Conservation (phyloP, 2,888 invertebrate genomes). For the Lithophane ornitopus region DNA sequence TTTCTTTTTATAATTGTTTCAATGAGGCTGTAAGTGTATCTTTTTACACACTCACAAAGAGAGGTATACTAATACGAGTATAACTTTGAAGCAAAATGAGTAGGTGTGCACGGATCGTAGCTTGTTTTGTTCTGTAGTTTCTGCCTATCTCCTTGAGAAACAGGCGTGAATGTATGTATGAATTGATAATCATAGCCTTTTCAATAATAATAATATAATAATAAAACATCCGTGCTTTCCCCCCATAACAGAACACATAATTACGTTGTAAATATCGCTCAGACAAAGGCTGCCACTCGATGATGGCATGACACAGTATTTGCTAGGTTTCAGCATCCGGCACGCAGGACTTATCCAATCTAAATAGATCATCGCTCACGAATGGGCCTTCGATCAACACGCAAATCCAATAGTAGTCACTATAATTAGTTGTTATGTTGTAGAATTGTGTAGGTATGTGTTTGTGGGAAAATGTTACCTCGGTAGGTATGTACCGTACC, state of each 20-base stretch:
- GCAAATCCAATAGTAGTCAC: constrained; percentile 80
- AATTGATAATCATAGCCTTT: background rate
- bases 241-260: constrained; percentile 51
- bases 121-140: too few species aligned
- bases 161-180: too few species aligned
- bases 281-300: constrained; percentile 58
- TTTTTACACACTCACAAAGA: background rate
- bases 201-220: constrained; percentile 18
- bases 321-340: constrained; percentile 89
- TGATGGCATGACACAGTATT: constrained; percentile 79
- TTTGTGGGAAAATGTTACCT: background rate
- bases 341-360: constrained; percentile 86
- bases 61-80: background rate
- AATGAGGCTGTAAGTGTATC: background rate
- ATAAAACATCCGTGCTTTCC: constrained; percentile 44
- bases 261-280: constrained; percentile 55
- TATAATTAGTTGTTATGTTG: constrained; percentile 17
- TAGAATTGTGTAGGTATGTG: constrained; percentile 1
- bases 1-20: background rate
- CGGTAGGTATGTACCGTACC: background rate
- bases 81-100: background rate
- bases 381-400: constrained; percentile 78
- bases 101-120: too few species aligned
- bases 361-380: constrained; percentile 89
- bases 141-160: too few species aligned